Evolutionary conservation across 1,140 invertebrate species (phyloP).

Genomic region (Trinorchestia longiramus): DNA sequence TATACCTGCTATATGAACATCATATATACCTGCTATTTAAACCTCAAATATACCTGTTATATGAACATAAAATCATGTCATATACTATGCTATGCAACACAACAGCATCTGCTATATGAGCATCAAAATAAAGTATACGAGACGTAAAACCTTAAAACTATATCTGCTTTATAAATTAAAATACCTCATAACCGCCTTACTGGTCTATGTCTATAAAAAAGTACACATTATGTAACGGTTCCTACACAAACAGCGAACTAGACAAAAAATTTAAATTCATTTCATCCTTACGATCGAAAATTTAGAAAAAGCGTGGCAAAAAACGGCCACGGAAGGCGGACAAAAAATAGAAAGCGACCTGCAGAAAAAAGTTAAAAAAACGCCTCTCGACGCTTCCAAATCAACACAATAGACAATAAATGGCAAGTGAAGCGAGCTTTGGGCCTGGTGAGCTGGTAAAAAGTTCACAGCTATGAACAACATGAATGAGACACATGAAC

Average conservation of each 20-base stretch:
- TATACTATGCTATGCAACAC: too few relatives aligned
- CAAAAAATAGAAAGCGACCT: not conserved
- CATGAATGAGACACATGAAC: not conserved
- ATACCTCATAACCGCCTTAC: too few relatives aligned
- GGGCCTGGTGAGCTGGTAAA: not conserved
- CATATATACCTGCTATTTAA: too few relatives aligned
- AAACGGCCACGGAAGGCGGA: not conserved
- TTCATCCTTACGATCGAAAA: not conserved
- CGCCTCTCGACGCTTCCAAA: not conserved
- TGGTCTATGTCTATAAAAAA: not conserved
- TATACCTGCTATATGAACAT: too few relatives aligned
- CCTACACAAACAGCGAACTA: not conserved
- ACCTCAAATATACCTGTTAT: too few relatives aligned
- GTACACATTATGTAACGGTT: not conserved
- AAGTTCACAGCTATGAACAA: not conserved
- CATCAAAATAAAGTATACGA: not conserved
- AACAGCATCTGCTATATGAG: not conserved
- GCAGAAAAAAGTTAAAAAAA: not conserved
- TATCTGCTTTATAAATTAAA: too few relatives aligned
- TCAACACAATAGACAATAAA: slow-evolving; percentile 2
- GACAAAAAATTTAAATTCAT: not conserved
- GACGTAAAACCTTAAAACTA: too few relatives aligned
- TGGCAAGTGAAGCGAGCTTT: not conserved
- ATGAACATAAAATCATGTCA: too few relatives aligned
- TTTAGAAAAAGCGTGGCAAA: not conserved